phyloP scores from a whole-genome alignment of 2,888 invertebrate species.

The Coenonympha glycerion region DNA sequence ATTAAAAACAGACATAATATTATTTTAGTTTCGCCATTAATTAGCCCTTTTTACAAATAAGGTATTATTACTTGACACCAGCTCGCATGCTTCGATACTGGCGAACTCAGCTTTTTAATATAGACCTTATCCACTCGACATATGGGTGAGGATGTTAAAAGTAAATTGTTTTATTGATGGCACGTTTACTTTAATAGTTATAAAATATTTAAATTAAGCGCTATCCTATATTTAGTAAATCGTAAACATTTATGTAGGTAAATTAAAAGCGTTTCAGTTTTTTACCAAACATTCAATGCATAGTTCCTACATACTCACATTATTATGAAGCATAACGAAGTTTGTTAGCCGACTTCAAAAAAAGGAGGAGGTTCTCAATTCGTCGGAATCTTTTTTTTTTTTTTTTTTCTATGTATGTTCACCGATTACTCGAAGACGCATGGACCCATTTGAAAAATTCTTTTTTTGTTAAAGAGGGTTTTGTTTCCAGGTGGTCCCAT shows the following conservation, averaged over 20 bases:
- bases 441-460: no score
- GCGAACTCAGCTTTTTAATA: neutral
- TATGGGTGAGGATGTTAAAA: conserved; percentile 11
- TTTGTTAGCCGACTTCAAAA: no score
- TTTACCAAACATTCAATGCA: conserved; percentile 1
- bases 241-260: conserved; percentile 15
- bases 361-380: no score
- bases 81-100: conserved; percentile 5
- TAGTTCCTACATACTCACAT: neutral
- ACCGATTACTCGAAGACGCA: no score
- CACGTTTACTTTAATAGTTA: conserved; percentile 8
- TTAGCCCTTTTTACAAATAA: conserved; percentile 30
- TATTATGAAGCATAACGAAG: no score
- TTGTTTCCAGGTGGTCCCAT: no score
- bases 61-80: conserved; percentile 30
- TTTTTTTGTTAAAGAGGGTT: no score
- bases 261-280: conserved; percentile 5
- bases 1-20: conserved; percentile 28
- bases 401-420: no score
- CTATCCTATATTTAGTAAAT: conserved; percentile 13
- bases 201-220: conserved; percentile 19
- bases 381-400: no score
- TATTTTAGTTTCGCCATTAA: conserved; percentile 34
- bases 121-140: neutral
- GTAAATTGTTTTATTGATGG: conserved; percentile 8